phyloP scores from a whole-genome alignment of 1,140 invertebrate species.

The Ridgeia piscesae region DNA sequence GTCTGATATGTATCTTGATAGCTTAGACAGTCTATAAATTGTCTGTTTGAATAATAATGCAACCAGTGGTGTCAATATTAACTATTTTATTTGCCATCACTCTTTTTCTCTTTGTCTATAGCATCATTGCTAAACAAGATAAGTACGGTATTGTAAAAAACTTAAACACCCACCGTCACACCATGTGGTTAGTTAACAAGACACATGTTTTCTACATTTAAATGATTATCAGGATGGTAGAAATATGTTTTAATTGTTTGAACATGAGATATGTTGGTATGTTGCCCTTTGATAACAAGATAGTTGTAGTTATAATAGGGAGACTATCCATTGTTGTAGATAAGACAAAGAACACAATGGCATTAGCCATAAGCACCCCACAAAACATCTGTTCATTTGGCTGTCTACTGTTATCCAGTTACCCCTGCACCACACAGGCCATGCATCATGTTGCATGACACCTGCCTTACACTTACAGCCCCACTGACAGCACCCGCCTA shows the following conservation, averaged over 20 bases:
- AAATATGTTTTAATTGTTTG: neutral
- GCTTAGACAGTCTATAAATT: neutral
- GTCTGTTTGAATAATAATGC: neutral
- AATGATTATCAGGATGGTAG: neutral
- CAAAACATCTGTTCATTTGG: neutral
- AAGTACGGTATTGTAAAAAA: neutral
- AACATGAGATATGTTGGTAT: neutral
- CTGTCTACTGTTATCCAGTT: neutral
- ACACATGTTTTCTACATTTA: neutral
- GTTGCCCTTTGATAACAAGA: neutral
- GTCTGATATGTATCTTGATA: neutral
- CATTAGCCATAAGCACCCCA: neutral
- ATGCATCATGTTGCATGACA: neutral
- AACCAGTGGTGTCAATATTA: neutral
- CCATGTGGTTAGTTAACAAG: neutral
- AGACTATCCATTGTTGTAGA: neutral
- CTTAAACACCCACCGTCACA: neutral
- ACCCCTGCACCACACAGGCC: neutral
- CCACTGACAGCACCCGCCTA: neutral
- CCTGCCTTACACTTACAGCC: neutral
- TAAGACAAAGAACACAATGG: conserved; percentile 5
- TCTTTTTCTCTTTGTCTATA: neutral
- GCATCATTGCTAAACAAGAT: neutral
- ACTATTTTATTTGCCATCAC: neutral
- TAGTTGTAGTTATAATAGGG: neutral